phyloP scores from a whole-genome alignment of 2,113 vertebrate genomes.

The Gasterosteus aculeatus region DNA sequence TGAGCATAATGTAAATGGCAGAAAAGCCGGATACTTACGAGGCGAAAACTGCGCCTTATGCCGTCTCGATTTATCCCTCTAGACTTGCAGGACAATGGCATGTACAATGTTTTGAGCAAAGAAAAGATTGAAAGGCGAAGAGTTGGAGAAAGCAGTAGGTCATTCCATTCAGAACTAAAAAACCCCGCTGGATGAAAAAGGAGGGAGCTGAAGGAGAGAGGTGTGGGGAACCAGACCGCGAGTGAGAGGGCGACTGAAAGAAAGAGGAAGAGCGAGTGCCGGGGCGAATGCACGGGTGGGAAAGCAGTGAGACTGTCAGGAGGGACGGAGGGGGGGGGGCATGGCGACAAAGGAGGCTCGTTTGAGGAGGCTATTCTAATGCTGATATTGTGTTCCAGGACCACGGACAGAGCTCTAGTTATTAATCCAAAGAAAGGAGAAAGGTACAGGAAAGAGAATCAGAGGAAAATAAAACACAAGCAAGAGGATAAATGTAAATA shows the following conservation, averaged over 20 bases:
- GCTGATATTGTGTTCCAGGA: conserved; percentile 56
- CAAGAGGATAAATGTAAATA: not conserved
- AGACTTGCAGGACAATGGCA: conserved; percentile 41
- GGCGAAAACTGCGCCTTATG: conserved; percentile 38
- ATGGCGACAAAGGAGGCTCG: conserved; percentile 10
- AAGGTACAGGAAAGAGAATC: not conserved
- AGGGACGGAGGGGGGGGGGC: not conserved
- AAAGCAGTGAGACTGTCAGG: not conserved
- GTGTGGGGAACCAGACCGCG: conserved; percentile 47
- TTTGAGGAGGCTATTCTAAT: conserved; percentile 35
- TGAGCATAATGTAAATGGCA: conserved; percentile 22
- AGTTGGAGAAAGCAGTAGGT: conserved; percentile 36
- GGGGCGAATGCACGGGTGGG: conserved; percentile 12
- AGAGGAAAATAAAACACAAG: not conserved
- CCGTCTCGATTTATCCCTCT: conserved; percentile 16
- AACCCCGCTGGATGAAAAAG: conserved; percentile 35
- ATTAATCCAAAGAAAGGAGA: conserved; percentile 1
- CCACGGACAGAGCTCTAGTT: conserved; percentile 69
- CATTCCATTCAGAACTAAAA: conserved; percentile 51
- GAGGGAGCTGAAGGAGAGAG: conserved; percentile 36
- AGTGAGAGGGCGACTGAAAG: conserved; percentile 32
- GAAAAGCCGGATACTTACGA: conserved; percentile 68
- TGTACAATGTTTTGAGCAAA: conserved; percentile 40
- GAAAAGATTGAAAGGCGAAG: conserved; percentile 6
- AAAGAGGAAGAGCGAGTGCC: conserved; percentile 32